Base-by-base conservation (phyloP, 2,113 vertebrate species). In the Catharus minimus region DNA sequence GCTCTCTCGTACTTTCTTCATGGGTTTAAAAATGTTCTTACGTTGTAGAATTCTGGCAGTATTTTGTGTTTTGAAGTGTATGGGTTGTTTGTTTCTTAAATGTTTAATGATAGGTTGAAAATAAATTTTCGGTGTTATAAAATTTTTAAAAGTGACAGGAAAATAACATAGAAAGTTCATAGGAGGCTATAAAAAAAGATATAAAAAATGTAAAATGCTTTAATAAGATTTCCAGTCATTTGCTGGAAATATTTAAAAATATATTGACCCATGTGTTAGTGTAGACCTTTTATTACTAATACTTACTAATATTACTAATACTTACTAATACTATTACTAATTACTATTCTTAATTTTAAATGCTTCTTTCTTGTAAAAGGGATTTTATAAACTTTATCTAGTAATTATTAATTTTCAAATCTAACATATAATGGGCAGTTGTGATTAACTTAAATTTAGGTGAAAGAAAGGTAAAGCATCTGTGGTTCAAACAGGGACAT, bases 321-420 rank as follows among this genome's bases (percentile, higher is more conserved):
- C 33, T 36, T 36, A 36, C 33, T 36, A 36, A 36, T 36, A 36
- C 33, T 36, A 36, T 36, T 36, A 36, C 33, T 36, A 36, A 36
- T 36, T 36, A 36, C 33, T 36, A 69, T 56, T 33, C 68, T 93
- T 83, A 71, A 69, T 78, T 94, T 86, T 96, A 95, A 86, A 96
- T 79, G 69, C 41, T 86, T 67, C 75, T 87, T 96, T 95, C 71
- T 80, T 66, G 19, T 92, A 26, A 79, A 76, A 89, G 82, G 46
- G 52, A 75, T 94, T 96, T 93, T 91, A 93, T 78, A 69, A 83
- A 74, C 75, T 91, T 82, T 44, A 87, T 76, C 36, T 96, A 92
- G 55, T 68, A 75, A 75, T 76, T 49, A 88, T 93, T 96, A 89
- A 82, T 62, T 95, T 62, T 65, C 82, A 95, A 95, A 85, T 56